Evolutionary conservation across 2,797 vertebrate genomes (phyloP), one percentile per base, ranked within the genome.

Genomic region (Esox lucius): DNA sequence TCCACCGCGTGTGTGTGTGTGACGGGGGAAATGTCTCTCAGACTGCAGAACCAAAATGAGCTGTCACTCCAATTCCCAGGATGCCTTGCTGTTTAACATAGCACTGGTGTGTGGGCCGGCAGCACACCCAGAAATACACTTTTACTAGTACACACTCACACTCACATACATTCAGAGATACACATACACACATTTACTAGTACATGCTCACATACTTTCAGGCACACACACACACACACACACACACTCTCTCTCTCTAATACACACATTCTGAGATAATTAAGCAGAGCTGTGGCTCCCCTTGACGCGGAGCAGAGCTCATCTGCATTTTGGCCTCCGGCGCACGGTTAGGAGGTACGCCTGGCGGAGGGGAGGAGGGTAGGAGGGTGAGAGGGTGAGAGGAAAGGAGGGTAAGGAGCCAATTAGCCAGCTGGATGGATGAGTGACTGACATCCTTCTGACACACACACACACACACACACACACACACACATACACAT

Each of bases 261-360:
- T 61, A 68, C 80, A 79, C 86, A 81, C 81, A 80, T 94, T 92
- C 95, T 94, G 94, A 96, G 96, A 98, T 98, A 99, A 99, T 99
- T 99, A 98, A 99, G 96, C 93, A 97, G 97, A 97, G 96, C 95
- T 96, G 96, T 95, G 97, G 95, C 85, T 91, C 87, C 89, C 88
- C 91, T 86, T 91, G 91, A 92, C 89, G 90, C 89, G 81, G 91
- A 87, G 86, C 90, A 91, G 85, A 87, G 87, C 92, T 96, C 94
- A 98, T 99, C 97, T 99, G 96, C 97, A 99, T 99, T 98, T 97
- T 98, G 95, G 97, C 97, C 97, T 98, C 97, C 97, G 97, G 97
- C 97, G 88, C 97, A 95, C 96, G 95, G 97, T 97, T 98, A 98
- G 97, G 96, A 98, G 97, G 96, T 92, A 96, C 94, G 97, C 96